phyloP scores from a whole-genome alignment of 2,113 vertebrate species.

The Misgurnus mizolepis region DNA sequence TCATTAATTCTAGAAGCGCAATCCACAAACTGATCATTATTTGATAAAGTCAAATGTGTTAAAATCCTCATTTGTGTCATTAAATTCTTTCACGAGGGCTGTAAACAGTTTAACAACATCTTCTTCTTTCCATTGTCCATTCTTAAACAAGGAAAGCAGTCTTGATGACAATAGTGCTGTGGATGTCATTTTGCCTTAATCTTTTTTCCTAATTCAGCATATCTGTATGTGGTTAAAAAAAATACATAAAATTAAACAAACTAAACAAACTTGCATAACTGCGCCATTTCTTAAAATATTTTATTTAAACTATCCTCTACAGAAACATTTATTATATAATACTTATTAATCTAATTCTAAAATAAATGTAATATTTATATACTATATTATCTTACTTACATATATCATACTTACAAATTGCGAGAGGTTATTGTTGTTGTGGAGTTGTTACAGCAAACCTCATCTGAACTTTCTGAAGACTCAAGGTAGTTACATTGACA shows the following conservation, averaged over 20 bases:
- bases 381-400: neutral
- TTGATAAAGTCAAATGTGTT: neutral
- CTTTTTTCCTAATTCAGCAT: too few relatives aligned
- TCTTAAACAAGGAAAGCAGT: constrained; percentile 22
- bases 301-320: too few relatives aligned
- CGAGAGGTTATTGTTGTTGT: neutral
- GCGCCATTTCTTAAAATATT: too few relatives aligned
- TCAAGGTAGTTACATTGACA: neutral
- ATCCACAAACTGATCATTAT: neutral
- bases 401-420: neutral
- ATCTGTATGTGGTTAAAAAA: too few relatives aligned
- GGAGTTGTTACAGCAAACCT: neutral
- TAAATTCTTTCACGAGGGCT: constrained; percentile 52
- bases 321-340: too few relatives aligned
- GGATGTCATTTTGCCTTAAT: neutral
- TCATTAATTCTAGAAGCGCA: neutral
- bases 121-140: neutral
- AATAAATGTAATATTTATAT: neutral
- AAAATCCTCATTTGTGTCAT: constrained; percentile 3
- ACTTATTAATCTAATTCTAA: neutral
- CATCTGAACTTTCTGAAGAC: neutral
- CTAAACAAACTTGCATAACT: too few relatives aligned
- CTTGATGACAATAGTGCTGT: constrained; percentile 6
- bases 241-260: too few relatives aligned
- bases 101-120: constrained; percentile 42